Evolutionary conservation across 2,113 vertebrate genomes (phyloP).

Genomic region (Prinia subflava): DNA sequence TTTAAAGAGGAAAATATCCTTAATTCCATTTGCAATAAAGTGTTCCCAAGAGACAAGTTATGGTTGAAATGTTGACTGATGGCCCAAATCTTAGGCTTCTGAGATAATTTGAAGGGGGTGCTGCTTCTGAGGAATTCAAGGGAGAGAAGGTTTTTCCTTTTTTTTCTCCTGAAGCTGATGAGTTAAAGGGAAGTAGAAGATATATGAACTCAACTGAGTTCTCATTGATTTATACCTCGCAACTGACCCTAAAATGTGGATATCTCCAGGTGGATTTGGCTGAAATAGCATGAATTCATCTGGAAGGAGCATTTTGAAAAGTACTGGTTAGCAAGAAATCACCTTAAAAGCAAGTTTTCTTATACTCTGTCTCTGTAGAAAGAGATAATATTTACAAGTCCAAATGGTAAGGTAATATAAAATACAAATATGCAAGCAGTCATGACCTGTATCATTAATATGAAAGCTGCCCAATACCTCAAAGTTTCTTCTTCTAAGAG

Average conservation of each 20-base stretch:
- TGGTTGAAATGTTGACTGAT: conserved; percentile 25
- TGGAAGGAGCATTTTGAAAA: background rate
- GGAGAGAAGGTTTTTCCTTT: background rate
- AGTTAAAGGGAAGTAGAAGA: conserved; percentile 66
- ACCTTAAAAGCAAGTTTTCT: background rate
- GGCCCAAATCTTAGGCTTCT: conserved; percentile 8
- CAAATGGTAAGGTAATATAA: background rate
- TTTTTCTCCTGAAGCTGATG: background rate
- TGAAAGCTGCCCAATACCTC: background rate
- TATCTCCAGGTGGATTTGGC: conserved; percentile 23
- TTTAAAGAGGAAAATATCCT: background rate
- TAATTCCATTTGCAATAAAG: background rate
- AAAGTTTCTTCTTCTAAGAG: background rate
- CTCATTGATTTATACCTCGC: conserved; percentile 66
- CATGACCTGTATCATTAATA: background rate
- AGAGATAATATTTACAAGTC: background rate
- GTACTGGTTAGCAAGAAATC: background rate
- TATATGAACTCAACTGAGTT: conserved; percentile 55
- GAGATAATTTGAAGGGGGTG: conserved; percentile 10
- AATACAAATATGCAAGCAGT: background rate
- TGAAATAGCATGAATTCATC: background rate
- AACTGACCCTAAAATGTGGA: conserved; percentile 43
- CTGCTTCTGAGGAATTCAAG: conserved; percentile 2
- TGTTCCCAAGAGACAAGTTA: conserved; percentile 1
- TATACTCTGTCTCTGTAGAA: background rate